Evolutionary conservation across 2,113 vertebrate species (phyloP).

Genomic region (Oceanites oceanicus): DNA sequence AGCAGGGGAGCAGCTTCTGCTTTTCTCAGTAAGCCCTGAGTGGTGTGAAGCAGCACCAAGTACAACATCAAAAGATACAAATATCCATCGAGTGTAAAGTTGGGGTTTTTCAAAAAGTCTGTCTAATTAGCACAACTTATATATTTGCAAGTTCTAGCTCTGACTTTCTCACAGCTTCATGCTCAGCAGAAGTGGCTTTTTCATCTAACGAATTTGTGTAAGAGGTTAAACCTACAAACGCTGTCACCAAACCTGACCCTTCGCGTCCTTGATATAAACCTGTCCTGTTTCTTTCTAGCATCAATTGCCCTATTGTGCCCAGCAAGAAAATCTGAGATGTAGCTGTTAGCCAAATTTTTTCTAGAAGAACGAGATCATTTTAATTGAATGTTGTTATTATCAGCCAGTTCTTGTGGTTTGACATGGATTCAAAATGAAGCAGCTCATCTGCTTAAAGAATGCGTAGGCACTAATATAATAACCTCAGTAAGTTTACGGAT

Average conservation of each 20-base stretch:
- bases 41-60: slow-evolving; percentile 34
- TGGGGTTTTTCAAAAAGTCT: slow-evolving; percentile 24
- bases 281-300: neutral
- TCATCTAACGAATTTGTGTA: neutral
- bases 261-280: neutral
- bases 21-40: neutral
- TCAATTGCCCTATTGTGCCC: neutral
- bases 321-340: neutral
- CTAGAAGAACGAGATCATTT: neutral
- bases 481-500: neutral
- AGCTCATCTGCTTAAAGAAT: slow-evolving; percentile 20
- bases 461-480: neutral
- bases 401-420: slow-evolving; percentile 54
- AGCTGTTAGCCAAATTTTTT: neutral
- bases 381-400: slow-evolving; percentile 36
- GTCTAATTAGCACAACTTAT: slow-evolving; percentile 22
- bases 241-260: neutral
- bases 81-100: neutral
- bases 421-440: slow-evolving; percentile 15
- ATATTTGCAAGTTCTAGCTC: neutral
- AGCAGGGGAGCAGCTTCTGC: slow-evolving; percentile 44
- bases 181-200: slow-evolving; percentile 17
- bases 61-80: slow-evolving; percentile 32
- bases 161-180: neutral
- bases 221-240: neutral